Percentiles rank a stretch among this genome's conserved stretches.
phyloP scores from a whole-genome alignment of 2,888 invertebrate genomes.

The Cylloceria caligata region DNA sequence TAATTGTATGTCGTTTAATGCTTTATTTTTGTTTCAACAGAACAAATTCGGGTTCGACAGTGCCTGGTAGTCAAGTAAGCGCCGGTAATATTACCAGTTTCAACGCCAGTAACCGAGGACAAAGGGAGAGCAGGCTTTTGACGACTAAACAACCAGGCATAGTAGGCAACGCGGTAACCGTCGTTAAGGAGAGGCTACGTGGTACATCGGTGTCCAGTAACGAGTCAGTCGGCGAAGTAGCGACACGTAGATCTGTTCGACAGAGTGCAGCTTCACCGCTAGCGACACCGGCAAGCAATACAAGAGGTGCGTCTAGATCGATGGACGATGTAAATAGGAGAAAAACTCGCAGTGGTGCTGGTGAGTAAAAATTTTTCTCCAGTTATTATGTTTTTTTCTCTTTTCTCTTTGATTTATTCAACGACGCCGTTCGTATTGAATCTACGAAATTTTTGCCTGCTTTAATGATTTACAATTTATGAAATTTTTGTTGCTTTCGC shows the following conservation, averaged over 20 bases:
- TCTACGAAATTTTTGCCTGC: not conserved
- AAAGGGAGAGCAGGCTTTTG: constrained; percentile 82
- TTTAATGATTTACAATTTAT: not conserved
- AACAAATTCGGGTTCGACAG: constrained; percentile 77
- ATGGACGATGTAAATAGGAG: constrained; percentile 83
- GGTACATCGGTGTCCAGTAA: constrained; percentile 81
- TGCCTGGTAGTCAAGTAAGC: constrained; percentile 80
- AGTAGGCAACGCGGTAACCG: constrained; percentile 70
- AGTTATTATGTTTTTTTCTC: constrained; percentile 13
- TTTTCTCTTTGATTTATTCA: not conserved
- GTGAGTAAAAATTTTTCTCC: constrained; percentile 77
- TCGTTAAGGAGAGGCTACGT: constrained; percentile 82
- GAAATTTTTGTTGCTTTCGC: no score
- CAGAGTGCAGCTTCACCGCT: constrained; percentile 83
- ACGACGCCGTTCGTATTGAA: not conserved
- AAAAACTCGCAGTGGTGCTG: constrained; percentile 84
- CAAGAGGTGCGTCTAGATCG: constrained; percentile 83
- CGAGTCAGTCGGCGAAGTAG: constrained; percentile 81
- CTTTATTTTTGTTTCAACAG: constrained; percentile 67
- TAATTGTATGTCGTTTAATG: not conserved
- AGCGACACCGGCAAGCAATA: constrained; percentile 83
- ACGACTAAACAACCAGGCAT: constrained; percentile 80
- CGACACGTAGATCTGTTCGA: constrained; percentile 82
- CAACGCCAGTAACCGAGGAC: constrained; percentile 81
- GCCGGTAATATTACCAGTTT: constrained; percentile 80